phyloP scores from a whole-genome alignment of 92 coral and sea anemone genomes.

The Bergia sp. region DNA sequence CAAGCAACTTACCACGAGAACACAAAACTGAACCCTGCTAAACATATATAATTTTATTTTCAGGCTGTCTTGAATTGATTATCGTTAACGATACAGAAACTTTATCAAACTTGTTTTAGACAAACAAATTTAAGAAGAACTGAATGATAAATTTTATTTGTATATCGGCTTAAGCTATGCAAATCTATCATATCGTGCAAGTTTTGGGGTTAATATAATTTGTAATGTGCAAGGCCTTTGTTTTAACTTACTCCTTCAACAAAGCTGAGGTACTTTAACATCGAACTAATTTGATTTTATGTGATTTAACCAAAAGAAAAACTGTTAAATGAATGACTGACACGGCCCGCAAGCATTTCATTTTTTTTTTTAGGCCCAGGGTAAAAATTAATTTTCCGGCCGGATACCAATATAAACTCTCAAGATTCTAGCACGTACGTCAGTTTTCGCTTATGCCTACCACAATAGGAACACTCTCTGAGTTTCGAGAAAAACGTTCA shows the following conservation, averaged over 20 bases:
- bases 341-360: neutral
- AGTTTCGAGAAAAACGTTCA: neutral
- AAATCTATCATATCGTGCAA: neutral
- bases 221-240: neutral
- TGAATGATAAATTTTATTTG: no score
- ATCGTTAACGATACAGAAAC: neutral
- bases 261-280: neutral
- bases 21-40: neutral
- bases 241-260: neutral
- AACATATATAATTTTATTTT: no score
- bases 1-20: no score
- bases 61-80: neutral
- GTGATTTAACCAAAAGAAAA: neutral
- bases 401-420: constrained; percentile 33
- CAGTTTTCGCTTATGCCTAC: neutral
- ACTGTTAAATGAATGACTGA: neutral
- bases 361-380: neutral
- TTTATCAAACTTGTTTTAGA: no score
- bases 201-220: neutral
- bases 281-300: neutral
- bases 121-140: neutral
- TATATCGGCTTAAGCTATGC: no score
- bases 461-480: neutral
- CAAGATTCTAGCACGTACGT: neutral
- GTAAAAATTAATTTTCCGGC: constrained; percentile 24